These are phyloP conservation scores for Andricus quercusramuli DNA, from an alignment of 2,888 invertebrate genomes.

Conservation along the genomic window DNA sequence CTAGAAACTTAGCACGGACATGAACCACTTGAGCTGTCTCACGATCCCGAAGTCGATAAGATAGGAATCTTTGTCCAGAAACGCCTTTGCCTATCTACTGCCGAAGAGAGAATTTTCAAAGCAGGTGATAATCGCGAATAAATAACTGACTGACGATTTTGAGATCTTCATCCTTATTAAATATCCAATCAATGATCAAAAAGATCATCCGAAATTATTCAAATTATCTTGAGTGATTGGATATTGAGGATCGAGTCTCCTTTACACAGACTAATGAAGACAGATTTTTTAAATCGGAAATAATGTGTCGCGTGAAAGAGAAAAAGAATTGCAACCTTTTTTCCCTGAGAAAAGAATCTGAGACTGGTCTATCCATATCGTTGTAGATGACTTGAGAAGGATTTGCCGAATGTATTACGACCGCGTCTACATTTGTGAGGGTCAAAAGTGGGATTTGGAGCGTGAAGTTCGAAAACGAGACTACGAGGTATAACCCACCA, in stretches of 20 bases:
- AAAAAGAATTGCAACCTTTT: constrained; percentile 45
- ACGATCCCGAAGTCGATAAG: no score
- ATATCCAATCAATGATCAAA: neutral
- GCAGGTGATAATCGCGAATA: constrained; percentile 61
- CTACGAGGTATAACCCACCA: constrained; percentile 91
- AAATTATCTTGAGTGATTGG: no score
- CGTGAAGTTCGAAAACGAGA: constrained; percentile 99
- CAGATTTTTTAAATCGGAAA: constrained; percentile 48
- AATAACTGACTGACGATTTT: constrained; percentile 7
- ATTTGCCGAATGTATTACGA: constrained; percentile 97
- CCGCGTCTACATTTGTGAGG: constrained; percentile 98
- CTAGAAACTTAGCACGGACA: no score
- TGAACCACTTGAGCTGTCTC: no score
- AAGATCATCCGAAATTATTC: neutral
- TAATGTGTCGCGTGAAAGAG: constrained; percentile 46
- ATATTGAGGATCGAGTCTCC: no score
- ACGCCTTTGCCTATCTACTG: no score
- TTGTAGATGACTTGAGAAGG: constrained; percentile 93
- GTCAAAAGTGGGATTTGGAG: constrained; percentile 99
- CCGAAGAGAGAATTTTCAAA: constrained; percentile 69
- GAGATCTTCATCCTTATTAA: neutral
- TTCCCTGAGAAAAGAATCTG: constrained; percentile 59
- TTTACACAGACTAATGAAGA: neutral
- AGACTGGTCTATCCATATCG: constrained; percentile 69
- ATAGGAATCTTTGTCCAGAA: no score